Conservation (phyloP, 2,797 vertebrate genomes). For the Sebastes trivittatus region DNA sequence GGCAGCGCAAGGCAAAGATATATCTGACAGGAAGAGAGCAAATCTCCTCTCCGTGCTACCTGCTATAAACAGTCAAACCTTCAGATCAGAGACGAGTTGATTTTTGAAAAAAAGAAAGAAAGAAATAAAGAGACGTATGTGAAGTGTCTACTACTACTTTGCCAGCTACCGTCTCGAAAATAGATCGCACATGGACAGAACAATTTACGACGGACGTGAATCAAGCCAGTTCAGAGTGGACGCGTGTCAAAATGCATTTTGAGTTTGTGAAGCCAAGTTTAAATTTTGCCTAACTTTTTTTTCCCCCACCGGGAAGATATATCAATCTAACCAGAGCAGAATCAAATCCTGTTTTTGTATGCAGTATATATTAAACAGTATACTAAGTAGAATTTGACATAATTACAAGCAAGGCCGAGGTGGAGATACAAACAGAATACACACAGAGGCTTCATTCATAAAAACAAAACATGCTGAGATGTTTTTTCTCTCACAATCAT, state of each 20-base stretch:
- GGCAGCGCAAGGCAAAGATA: conserved; percentile 62
- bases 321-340: neutral
- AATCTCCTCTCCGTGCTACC: conserved; percentile 61
- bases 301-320: neutral
- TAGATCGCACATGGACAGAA: conserved; percentile 20
- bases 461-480: neutral
- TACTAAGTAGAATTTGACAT: neutral
- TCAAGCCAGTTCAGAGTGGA: neutral
- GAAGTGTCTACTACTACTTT: conserved; percentile 43
- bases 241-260: neutral
- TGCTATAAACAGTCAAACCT: conserved; percentile 55
- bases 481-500: neutral
- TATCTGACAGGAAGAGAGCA: conserved; percentile 69
- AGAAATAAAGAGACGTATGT: conserved; percentile 18
- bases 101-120: conserved; percentile 27
- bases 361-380: neutral
- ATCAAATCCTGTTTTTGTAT: neutral
- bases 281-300: neutral
- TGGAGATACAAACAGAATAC: neutral
- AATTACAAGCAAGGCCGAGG: neutral
- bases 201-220: conserved; percentile 15
- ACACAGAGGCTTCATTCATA: neutral
- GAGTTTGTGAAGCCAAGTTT: neutral
- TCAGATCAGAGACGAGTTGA: conserved; percentile 41
- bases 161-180: conserved; percentile 22